Evolutionary conservation across 2,113 vertebrate genomes (phyloP).

Genomic region (Cryptomyrus ogoouensis): DNA sequence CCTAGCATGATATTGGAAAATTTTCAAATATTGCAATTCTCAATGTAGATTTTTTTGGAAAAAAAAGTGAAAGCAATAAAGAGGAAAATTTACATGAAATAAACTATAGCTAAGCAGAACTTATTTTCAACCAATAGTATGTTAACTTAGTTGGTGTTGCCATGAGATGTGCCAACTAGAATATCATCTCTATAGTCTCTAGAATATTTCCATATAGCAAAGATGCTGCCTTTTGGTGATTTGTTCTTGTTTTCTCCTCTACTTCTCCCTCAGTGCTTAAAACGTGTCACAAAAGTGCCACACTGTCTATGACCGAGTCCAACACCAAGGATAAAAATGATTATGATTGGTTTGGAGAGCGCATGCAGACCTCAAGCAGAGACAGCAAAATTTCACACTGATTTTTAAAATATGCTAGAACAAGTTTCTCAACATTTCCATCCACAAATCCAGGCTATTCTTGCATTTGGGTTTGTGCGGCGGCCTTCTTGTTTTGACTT

Average conservation of each 20-base stretch:
- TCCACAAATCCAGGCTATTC: neutral
- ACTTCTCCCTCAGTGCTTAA: neutral
- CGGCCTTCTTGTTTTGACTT: no score
- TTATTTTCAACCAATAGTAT: neutral
- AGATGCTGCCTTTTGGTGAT: neutral
- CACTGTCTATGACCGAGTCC: no score
- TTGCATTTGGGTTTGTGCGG: neutral
- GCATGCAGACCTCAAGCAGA: neutral
- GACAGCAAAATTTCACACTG: neutral
- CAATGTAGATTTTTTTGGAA: no score
- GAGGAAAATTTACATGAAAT: no score
- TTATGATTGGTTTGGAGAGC: no score
- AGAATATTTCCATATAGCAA: neutral
- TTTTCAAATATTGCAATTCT: neutral
- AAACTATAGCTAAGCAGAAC: no score
- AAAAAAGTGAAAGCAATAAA: neutral
- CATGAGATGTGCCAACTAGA: no score
- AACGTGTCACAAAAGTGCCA: neutral
- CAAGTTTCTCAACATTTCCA: neutral
- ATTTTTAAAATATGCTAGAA: neutral
- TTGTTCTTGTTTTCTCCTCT: neutral
- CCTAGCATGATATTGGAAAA: neutral
- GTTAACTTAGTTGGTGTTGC: neutral
- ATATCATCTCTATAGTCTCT: neutral
- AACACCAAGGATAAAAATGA: no score